These are phyloP conservation scores for Tragopan temminckii DNA, from an alignment of 2,797 vertebrate genomes.

Conservation along the genomic window DNA sequence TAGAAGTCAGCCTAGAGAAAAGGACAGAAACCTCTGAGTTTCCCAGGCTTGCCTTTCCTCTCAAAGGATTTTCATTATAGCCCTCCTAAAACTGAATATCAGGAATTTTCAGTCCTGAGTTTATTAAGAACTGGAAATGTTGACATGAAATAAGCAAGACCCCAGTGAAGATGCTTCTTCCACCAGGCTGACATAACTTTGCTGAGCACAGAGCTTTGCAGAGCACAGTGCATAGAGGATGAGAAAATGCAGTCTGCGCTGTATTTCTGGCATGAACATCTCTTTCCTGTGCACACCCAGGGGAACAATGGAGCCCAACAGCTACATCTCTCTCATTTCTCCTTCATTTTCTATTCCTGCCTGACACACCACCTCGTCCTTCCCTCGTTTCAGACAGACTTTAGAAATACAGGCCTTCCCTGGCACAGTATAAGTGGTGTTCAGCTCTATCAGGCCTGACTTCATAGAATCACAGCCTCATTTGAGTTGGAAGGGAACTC, in stretches of 20 bases:
- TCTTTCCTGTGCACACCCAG: background rate
- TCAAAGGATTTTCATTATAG: background rate
- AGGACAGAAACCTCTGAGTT: background rate
- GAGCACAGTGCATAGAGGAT: background rate
- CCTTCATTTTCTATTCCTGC: slow-evolving; percentile 33
- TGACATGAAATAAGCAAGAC: slow-evolving; percentile 22
- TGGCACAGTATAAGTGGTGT: background rate
- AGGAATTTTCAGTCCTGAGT: slow-evolving; percentile 1
- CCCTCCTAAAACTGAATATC: background rate
- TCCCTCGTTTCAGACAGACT: background rate
- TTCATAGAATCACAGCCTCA: too few relatives aligned
- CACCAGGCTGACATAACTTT: background rate
- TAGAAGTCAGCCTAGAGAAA: background rate
- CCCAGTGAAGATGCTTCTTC: background rate
- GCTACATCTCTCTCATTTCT: slow-evolving; percentile 25
- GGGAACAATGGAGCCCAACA: slow-evolving; percentile 11
- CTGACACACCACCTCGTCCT: background rate
- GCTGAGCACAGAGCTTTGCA: background rate
- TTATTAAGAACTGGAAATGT: slow-evolving; percentile 35
- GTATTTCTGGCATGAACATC: background rate
- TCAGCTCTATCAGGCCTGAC: background rate
- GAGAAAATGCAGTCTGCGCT: background rate
- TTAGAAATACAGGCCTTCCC: background rate
- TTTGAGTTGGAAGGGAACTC: too few relatives aligned
- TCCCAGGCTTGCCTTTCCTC: background rate